Evolutionary conservation across 1,140 invertebrate genomes (phyloP).

Genomic region (Macrobrachium nipponense): DNA sequence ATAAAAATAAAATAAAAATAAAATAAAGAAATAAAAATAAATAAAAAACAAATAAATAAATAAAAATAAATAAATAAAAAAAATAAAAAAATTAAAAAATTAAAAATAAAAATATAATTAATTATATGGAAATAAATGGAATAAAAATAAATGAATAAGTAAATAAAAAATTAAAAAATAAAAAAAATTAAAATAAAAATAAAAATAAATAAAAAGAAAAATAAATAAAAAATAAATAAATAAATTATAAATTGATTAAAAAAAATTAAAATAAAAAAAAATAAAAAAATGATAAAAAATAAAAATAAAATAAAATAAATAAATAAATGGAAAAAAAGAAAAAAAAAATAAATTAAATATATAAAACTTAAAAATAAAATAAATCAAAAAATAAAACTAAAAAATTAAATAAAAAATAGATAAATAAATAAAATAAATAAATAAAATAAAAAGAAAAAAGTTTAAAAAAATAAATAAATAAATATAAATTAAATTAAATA

Average conservation of each 20-base stretch:
- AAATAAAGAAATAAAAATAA: too few relatives aligned
- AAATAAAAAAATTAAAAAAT: too few relatives aligned
- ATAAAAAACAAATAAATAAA: too few relatives aligned
- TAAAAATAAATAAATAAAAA: too few relatives aligned
- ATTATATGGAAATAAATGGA: too few relatives aligned
- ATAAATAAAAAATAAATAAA: neutral
- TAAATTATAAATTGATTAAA: neutral
- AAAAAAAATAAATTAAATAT: neutral
- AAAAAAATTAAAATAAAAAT: neutral
- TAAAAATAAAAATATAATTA: too few relatives aligned
- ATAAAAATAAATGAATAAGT: neutral
- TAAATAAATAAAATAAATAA: too few relatives aligned
- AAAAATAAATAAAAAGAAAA: slow-evolving; percentile 1
- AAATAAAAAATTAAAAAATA: neutral
- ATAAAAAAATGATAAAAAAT: neutral
- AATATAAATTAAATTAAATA: neutral
- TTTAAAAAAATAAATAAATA: too few relatives aligned
- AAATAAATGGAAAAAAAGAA: too few relatives aligned
- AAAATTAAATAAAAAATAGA: neutral
- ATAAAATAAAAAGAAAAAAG: neutral
- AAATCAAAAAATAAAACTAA: neutral
- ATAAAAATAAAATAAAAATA: too few relatives aligned
- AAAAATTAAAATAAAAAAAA: neutral
- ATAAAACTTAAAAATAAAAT: neutral
- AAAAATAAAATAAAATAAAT: neutral